Evolutionary conservation across 2,113 vertebrate species (phyloP).

Genomic region (Petromus typicus): DNA sequence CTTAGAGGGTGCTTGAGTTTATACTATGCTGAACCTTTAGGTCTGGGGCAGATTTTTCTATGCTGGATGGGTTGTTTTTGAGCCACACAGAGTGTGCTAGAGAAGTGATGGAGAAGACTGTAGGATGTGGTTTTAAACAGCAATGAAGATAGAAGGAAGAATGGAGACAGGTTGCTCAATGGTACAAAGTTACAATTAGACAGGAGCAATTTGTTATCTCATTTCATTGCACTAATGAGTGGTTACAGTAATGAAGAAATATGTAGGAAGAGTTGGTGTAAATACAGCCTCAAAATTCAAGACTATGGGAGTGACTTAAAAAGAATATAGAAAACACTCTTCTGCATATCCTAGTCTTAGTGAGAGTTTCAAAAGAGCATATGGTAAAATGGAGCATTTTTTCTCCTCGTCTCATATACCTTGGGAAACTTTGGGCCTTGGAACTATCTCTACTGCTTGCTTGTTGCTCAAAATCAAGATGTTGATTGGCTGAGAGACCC

Average conservation of each 20-base stretch:
- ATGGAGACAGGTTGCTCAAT: neutral
- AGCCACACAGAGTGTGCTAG: constrained; percentile 87
- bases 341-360: constrained; percentile 85
- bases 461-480: neutral
- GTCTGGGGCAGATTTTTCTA: constrained; percentile 90
- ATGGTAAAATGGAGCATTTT: constrained; percentile 8
- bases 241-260: constrained; percentile 87
- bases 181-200: neutral
- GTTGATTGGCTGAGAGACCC: neutral
- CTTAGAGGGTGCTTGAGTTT: constrained; percentile 88
- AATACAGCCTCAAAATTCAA: constrained; percentile 90
- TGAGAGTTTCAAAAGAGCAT: no score
- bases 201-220: neutral
- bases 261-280: constrained; percentile 87
- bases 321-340: constrained; percentile 87
- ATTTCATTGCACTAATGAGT: neutral
- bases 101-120: constrained; percentile 88
- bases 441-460: neutral
- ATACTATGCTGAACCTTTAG: constrained; percentile 90
- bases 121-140: constrained; percentile 91
- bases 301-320: constrained; percentile 87
- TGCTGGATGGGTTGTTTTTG: constrained; percentile 90
- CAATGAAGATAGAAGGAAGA: neutral
- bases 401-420: neutral
- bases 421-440: neutral